Evolutionary conservation across 2,113 vertebrate species (phyloP), one percentile per base, ranked within the genome.

Genomic region (Sinocyclocheilus anshuiensis): DNA sequence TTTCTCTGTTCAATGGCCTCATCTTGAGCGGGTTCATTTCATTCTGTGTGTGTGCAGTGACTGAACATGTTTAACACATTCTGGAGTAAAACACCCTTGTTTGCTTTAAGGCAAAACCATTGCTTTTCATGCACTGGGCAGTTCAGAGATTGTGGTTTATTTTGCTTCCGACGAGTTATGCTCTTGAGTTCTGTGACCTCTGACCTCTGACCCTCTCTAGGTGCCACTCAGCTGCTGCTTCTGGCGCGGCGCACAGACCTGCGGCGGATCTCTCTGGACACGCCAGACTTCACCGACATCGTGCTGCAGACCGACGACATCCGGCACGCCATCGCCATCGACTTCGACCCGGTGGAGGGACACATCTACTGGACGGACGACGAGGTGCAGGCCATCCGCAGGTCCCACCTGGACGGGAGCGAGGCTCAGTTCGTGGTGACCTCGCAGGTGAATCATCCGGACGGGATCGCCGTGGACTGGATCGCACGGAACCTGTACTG

Each of bases 341-440:
- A 99, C 94, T 99, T 97, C 0, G 98, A 99, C 82, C 98, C 98
- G 0, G 95, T 97, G 88, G 98, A 99, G 15, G 97, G 97, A 0
- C 96, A 96, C 85, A 92, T 99, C 80, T 99, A 99, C 91, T 99
- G 98, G 98, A 99, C 98, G 0, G 98, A 99, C 0, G 98, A 99
- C 2, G 98, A 99, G 59, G 97, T 99, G 69, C 93, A 94, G 77
- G 98, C 97, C 78, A 98, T 99, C 84, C 97, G 97, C 26, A 96
- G 98, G 42, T 45, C 8, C 42, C 2, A 2, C 42, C 9, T 53
- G 0, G 96, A 99, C 10, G 98, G 97, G 75, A 95, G 95, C 6
- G 95, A 96, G 0, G 93, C 97, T 72, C 96, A 98, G 94, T 95
- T 98, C 1, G 93, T 99, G 26, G 96, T 99, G 67, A 98, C 97